These are phyloP conservation scores for Pygocentrus nattereri DNA, from an alignment of 2,797 vertebrate species.

Conservation along the genomic window DNA sequence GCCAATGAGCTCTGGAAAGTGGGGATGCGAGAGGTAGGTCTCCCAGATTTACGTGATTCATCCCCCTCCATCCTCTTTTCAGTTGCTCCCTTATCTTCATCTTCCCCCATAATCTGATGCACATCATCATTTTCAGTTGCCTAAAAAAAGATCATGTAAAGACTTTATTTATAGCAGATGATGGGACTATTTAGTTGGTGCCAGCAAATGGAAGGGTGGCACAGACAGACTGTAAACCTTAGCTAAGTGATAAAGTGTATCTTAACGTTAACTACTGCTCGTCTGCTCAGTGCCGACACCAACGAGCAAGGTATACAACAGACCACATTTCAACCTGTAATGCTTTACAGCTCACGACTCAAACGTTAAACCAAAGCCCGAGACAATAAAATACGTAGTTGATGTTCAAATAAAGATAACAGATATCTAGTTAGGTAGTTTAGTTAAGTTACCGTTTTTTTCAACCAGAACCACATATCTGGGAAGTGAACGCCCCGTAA, in stretches of 20 bases:
- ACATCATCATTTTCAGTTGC: conserved; percentile 44
- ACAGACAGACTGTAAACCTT: background rate
- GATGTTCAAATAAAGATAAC: background rate
- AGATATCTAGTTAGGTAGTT: background rate
- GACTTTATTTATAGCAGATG: background rate
- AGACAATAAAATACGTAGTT: background rate
- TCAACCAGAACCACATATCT: background rate
- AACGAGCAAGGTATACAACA: background rate
- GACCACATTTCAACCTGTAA: background rate
- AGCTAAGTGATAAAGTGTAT: background rate
- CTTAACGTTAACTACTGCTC: background rate
- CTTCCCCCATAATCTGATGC: conserved; percentile 35
- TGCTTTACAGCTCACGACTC: background rate
- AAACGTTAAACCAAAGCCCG: background rate
- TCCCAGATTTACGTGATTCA: conserved; percentile 68
- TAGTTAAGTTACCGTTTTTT: background rate
- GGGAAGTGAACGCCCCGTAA: background rate
- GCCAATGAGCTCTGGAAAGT: conserved; percentile 72
- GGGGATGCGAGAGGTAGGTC: conserved; percentile 76
- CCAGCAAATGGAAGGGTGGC: background rate
- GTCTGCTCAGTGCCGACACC: background rate
- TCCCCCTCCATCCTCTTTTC: conserved; percentile 58
- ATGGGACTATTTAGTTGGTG: background rate
- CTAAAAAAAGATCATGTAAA: conserved; percentile 19
- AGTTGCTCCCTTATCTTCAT: conserved; percentile 40